A percentile compares a stretch with the other conserved stretches of the same genome.
Conservation (phyloP, 2,888 invertebrate genomes). For the Dexiosoma caninum region DNA sequence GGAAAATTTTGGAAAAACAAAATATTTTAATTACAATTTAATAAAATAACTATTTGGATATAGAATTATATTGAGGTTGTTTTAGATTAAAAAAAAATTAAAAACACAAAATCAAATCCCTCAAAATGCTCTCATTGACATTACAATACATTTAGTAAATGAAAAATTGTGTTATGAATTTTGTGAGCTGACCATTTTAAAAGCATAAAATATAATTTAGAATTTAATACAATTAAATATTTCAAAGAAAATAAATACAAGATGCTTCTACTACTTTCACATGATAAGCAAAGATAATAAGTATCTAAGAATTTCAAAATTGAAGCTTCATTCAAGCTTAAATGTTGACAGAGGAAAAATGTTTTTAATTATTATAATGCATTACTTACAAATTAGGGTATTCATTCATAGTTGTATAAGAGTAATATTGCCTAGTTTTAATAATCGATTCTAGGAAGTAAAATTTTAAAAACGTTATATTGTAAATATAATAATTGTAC, state of each 20-base stretch:
- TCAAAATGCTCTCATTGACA: conserved; percentile 27
- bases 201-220: neutral
- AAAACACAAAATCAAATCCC: conserved; percentile 2
- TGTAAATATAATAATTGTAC: no score
- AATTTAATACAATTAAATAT: conserved; percentile 41
- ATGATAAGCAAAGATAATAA: conserved; percentile 41
- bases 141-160: conserved; percentile 12
- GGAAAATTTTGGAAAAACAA: neutral
- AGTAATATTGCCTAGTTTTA: no score
- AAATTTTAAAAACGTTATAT: no score
- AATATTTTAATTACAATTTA: conserved; percentile 52
- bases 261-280: conserved; percentile 29
- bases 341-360: conserved; percentile 14
- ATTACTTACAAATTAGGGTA: neutral
- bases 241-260: conserved; percentile 20
- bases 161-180: conserved; percentile 25
- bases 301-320: conserved; percentile 35
- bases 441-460: no score
- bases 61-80: conserved; percentile 50
- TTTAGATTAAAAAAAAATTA: neutral
- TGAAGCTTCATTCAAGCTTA: conserved; percentile 40
- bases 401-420: neutral
- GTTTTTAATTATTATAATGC: neutral
- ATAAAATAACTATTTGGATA: conserved; percentile 43
- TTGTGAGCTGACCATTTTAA: conserved; percentile 16